Conservation (phyloP, 2,797 vertebrate genomes). For the Muraenolepis orangiensis region DNA sequence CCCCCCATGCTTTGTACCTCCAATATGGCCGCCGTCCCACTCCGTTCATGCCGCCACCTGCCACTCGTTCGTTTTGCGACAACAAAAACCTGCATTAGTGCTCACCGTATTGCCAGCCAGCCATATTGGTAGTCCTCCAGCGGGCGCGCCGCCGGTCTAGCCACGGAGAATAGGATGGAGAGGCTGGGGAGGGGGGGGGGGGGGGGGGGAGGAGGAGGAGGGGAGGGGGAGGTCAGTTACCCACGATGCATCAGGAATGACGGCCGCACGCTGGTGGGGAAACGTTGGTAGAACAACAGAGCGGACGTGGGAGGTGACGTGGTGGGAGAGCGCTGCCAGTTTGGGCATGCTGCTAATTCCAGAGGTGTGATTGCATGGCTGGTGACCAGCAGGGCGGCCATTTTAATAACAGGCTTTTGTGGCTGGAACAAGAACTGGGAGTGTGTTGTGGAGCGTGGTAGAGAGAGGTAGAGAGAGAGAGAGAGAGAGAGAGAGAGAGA, state of each 20-base stretch:
- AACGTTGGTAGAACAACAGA: conserved; percentile 30
- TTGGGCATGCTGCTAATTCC: conserved; percentile 57
- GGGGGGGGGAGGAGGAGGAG: no score
- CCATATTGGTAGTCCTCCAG: conserved; percentile 37
- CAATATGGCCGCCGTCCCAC: conserved; percentile 44
- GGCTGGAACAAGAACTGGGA: conserved; percentile 27
- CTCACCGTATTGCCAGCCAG: conserved; percentile 23
- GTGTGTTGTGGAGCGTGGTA: neutral
- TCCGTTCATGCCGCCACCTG: conserved; percentile 50
- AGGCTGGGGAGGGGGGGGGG: no score
- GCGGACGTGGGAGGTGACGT: neutral
- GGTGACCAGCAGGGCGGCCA: conserved; percentile 42
- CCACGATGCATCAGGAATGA: neutral
- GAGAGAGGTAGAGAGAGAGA: neutral
- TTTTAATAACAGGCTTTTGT: conserved; percentile 56
- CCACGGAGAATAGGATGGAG: no score
- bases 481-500: conserved; percentile 5
- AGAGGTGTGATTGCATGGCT: conserved; percentile 55
- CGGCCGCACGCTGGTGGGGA: neutral
- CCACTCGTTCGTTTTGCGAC: conserved; percentile 29
- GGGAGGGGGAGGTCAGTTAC: no score
- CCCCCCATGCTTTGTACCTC: conserved; percentile 47
- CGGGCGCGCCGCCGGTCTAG: conserved; percentile 3
- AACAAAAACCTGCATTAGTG: neutral
- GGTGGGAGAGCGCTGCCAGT: conserved; percentile 41